Percentiles rank a stretch among this genome's conserved stretches.
Evolutionary conservation across 1,140 invertebrate species (phyloP).

Genomic region (Sarcophaga bullata): DNA sequence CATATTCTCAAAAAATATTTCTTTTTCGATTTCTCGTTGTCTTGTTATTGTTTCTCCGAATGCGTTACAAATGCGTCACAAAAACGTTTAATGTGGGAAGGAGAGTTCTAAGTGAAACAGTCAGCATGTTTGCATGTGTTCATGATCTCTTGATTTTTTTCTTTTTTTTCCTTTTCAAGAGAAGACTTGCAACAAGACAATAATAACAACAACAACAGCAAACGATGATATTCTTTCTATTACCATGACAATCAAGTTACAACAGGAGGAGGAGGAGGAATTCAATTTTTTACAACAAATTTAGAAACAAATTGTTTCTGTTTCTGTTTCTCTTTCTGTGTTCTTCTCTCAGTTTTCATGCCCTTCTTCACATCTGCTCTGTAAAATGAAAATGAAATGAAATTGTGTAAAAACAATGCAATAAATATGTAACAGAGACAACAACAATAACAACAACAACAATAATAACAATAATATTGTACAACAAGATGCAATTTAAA

Average conservation of each 20-base stretch:
- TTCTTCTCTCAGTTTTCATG: not conserved
- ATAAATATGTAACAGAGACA: not conserved
- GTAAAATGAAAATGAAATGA: not conserved
- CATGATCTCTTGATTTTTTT: no score
- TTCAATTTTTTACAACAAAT: not conserved
- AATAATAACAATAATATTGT: not conserved
- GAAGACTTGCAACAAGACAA: not conserved
- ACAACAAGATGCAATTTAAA: not conserved
- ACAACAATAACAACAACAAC: not conserved
- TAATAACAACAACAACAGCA: not conserved
- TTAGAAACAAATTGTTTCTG: not conserved
- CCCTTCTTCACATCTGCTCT: not conserved
- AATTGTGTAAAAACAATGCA: not conserved
- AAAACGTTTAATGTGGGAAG: no score
- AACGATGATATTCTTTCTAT: not conserved
- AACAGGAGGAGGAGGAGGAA: no score
- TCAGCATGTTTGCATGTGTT: no score
- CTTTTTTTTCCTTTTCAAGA: no score
- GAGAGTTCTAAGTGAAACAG: no score
- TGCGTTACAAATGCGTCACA: no score
- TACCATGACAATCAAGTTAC: slow-evolving; percentile 13
- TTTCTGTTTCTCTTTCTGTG: not conserved
- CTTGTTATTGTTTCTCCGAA: no score
- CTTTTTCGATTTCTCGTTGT: no score
- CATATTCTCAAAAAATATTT: no score